A percentile compares a stretch with the other conserved stretches of the same genome.
phyloP scores from a whole-genome alignment of 2,888 invertebrate genomes.

The Pyrocoelia pectoralis region DNA sequence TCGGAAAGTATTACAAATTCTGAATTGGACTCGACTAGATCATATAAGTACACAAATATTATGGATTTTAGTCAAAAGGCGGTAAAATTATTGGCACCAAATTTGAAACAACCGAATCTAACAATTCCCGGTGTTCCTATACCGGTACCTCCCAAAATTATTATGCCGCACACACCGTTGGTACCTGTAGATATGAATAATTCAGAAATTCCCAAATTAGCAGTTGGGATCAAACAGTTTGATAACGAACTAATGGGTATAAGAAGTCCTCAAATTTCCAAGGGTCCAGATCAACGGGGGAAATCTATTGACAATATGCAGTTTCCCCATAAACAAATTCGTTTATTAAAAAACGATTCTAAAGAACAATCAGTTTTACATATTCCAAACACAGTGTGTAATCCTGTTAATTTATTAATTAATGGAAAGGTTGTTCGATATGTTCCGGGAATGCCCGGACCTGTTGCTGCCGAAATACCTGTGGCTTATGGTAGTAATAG shows the following conservation, averaged over 20 bases:
- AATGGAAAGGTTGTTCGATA: conserved; percentile 82
- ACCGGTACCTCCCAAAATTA: conserved; percentile 42
- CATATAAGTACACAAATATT: conserved; percentile 53
- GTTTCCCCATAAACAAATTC: conserved; percentile 41
- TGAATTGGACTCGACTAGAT: conserved; percentile 33
- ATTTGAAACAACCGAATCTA: conserved; percentile 56
- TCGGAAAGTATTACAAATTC: conserved; percentile 10
- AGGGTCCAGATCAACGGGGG: not conserved
- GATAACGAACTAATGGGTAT: not conserved
- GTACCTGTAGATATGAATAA: conserved; percentile 42
- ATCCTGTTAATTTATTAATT: conserved; percentile 63
- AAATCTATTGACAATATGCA: conserved; percentile 36
- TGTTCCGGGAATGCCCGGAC: conserved; percentile 89
- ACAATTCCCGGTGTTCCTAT: conserved; percentile 49
- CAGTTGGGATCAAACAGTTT: not conserved
- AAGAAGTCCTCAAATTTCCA: not conserved
- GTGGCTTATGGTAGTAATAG: conserved; percentile 38
- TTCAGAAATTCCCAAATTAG: conserved; percentile 30
- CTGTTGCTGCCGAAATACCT: conserved; percentile 61
- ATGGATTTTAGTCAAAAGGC: conserved; percentile 60
- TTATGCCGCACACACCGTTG: conserved; percentile 30
- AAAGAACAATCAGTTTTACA: conserved; percentile 27
- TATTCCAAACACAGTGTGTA: conserved; percentile 58
- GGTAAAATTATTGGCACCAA: conserved; percentile 58
- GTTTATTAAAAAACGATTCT: not conserved